phyloP scores from a whole-genome alignment of 2,888 invertebrate genomes.

The Agrilus cyanescens region DNA sequence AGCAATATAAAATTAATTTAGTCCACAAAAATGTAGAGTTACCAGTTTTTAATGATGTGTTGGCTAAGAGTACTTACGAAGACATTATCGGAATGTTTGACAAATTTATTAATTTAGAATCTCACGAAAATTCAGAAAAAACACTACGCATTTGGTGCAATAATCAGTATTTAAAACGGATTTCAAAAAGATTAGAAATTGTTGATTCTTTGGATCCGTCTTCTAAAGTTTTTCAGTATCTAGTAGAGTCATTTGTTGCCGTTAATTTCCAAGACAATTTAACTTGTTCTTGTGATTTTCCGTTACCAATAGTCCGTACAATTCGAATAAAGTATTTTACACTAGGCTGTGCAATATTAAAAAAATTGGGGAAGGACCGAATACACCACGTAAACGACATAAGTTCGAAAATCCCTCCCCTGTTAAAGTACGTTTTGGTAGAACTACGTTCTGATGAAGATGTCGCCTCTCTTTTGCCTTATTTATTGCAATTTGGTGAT shows the following conservation, averaged over 20 bases:
- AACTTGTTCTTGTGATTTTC: conserved; percentile 41
- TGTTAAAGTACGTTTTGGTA: conserved; percentile 48
- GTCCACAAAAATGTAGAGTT: conserved; percentile 27
- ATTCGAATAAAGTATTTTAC: conserved; percentile 40
- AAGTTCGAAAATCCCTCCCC: conserved; percentile 42
- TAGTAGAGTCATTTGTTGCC: conserved; percentile 41
- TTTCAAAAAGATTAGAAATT: conserved; percentile 14
- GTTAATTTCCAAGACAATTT: conserved; percentile 35
- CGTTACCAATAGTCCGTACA: conserved; percentile 40
- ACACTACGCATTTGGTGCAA: conserved; percentile 25
- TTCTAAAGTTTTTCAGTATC: conserved; percentile 39
- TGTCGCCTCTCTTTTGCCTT: conserved; percentile 40
- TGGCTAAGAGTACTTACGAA: conserved; percentile 18
- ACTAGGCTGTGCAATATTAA: conserved; percentile 45
- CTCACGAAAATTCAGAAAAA: conserved; percentile 17
- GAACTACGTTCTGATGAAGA: conserved; percentile 37
- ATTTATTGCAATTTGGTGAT: conserved; percentile 50
- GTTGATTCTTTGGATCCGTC: conserved; percentile 19
- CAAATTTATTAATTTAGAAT: conserved; percentile 23
- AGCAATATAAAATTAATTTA: conserved; percentile 32
- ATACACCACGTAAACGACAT: conserved; percentile 8
- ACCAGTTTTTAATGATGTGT: conserved; percentile 22
- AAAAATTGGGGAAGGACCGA: conserved; percentile 35
- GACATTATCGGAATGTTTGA: conserved; percentile 21
- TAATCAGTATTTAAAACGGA: conserved; percentile 28